Evolutionary conservation across 2,113 vertebrate genomes (phyloP), one percentile per base, ranked within the genome.

Genomic region (Eurystomus gularis): DNA sequence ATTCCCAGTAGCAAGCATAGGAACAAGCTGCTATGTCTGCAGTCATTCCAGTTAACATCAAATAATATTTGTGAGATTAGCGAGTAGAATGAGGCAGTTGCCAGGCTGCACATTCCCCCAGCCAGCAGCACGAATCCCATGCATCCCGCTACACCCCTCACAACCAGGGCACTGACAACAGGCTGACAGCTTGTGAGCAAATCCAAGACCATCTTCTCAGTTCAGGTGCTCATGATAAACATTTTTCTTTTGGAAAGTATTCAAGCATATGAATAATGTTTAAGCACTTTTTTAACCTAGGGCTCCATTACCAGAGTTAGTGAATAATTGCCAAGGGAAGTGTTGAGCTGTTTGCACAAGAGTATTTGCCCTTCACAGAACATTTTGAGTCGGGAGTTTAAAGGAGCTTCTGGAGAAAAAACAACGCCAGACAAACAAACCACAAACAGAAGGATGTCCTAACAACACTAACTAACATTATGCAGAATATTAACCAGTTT

Each of bases 201-300:
- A 82, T 44, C 82, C 68, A 48, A 82, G 61, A 87, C 61, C 73
- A 19, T 85, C 46, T 71, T 93, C 73, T 90, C 87, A 39, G 42
- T 60, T 96, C 90, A 94, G 82, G 91, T 60, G 82, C 24, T 62
- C 15, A 13, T 1, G 19, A 71, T 48, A 44, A 93, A 26, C 21
- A 26, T 23, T 85, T 81, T 66, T 71, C 24, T 16, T 89, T 42
- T 90, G 87, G 90, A 93, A 57, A 55, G 48, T 37, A 73, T 69
- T 93, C 87, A 93, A 76, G 44, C 33, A 57, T n/a, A 70, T 44
- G 24, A 71, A 87, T 52, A 83, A 83, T 13, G 9, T 66, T 87
- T 44, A 88, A 82, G 57, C 48, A 44, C 9, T 49, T 54, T 40
- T 84, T 78, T 71, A 91, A 76, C 51, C 39, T 15, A 2, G 0